Evolutionary conservation across 1,140 invertebrate genomes (phyloP), one percentile per base, ranked within the genome.

Genomic region (Brachionus angularis): DNA sequence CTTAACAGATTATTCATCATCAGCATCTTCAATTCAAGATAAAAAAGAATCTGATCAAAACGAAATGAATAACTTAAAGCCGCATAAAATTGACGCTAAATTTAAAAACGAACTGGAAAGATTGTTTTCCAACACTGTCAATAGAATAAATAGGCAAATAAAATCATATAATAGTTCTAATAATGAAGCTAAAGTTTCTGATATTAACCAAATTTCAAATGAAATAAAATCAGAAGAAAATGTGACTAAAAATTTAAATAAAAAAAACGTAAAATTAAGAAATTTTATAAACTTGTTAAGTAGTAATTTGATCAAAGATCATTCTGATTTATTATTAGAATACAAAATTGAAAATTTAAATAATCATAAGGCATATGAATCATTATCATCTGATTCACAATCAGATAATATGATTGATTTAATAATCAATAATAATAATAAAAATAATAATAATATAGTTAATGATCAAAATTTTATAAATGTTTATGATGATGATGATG

Each of bases 1-100:
- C 18, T 8, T 58, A 5, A 39, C 53, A 10, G 53, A 58, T 7
- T 58, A 39, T 58, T 58, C 53, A 21, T 58, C 53, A 2, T 58
- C 53, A 10, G 36, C 53, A 23, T 14, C 23, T 39, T 58, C 53
- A 33, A 36, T 27, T 3, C 33, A 58, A 5, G 31, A 39, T 1
- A 42, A n/a, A 39, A 29, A 23, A 29, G 1, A 7, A 39, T n/a
- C n/a, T n/a, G n/a, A n/a, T n/a, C n/a, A n/a, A n/a, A n/a, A n/a
- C n/a, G n/a, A n/a, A n/a, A n/a, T n/a, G 39, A 42, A 16, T 42
- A 10, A 16, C 10, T 10, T 16, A 42, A 16, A 10, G 39, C 39
- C 39, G 16, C 10, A 42, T 42, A 10, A 10, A 42, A 42, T 42
- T 16, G 39, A 42, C 39, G 39, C 39, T 42, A 31, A 47, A 12